Evolutionary conservation across 2,113 vertebrate genomes (phyloP), one percentile per base, ranked within the genome.

Genomic region (Fulmarus glacialis): DNA sequence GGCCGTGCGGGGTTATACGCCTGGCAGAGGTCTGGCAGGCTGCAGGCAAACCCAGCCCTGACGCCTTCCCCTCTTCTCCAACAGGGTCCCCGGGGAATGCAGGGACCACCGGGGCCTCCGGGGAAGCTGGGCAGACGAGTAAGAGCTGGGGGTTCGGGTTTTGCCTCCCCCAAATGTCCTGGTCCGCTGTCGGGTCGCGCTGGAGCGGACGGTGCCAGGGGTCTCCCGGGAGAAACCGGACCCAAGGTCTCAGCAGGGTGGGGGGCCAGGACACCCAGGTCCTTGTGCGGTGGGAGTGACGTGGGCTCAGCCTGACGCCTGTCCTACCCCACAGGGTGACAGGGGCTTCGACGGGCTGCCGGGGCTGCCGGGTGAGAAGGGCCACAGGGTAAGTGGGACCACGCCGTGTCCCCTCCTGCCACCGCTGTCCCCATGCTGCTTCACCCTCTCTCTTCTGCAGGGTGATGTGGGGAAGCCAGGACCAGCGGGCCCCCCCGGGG

Each of bases 341-440:
- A 98, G 99, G 66, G 99, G 99, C 70, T 99, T 99, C 83, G 99
- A 99, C 27, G 99, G 99, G 77, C 98, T 99, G 53, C 99, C 99
- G 7, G 99, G 99, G 93, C 98, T 99, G 84, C 98, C 98, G 21
- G 99, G 99, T 68, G 98, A 99, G 94, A 99, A 99, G 84, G 99
- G 99, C 87, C 99, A 99, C 94, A 98, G 96, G 96, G 99, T 99
- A 89, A 98, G 98, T 70, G n/a, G 59, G 23, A 21, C 42, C 8
- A 5, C 4, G 3, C 50, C 3, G 3, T 4, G 18, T 12, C 80
- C 58, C 42, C 59, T 38, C 32, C 45, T 19, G 68, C 32, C 60
- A 6, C 53, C 40, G 1, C 27, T 3, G 1, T 23, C 78, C 42
- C 38, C 15, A 1, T 2, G 2, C 32, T 9, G 2, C 71, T 40